phyloP scores from a whole-genome alignment of 92 coral and sea anemone species.

The Montipora capitata region DNA sequence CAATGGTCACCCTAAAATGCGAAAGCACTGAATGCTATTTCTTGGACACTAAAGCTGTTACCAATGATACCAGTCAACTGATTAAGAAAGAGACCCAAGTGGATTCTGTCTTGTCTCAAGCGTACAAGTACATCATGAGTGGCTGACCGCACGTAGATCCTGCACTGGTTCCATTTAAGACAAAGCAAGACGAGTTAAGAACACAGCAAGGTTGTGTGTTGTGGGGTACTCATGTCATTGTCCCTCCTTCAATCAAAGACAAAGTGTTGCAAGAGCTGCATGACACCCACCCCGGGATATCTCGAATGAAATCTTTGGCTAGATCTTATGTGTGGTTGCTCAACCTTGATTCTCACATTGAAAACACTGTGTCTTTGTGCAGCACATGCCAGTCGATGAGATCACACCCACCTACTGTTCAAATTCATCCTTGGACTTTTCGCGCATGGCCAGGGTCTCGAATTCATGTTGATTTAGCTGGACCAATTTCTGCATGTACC shows the following conservation, averaged over 20 bases:
- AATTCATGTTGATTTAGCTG: slow-evolving; percentile 59
- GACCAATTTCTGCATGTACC: slow-evolving; percentile 62
- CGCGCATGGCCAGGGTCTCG: slow-evolving; percentile 18
- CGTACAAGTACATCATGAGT: slow-evolving; percentile 15
- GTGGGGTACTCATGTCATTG: slow-evolving; percentile 34
- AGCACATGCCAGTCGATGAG: slow-evolving; percentile 27
- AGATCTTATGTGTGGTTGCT: slow-evolving; percentile 67
- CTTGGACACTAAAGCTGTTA: slow-evolving; percentile 63
- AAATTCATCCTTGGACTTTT: slow-evolving; percentile 47
- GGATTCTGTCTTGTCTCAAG: slow-evolving; percentile 63
- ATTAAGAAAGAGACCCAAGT: slow-evolving; percentile 59
- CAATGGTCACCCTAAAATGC: slow-evolving; percentile 1
- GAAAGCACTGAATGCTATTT: slow-evolving; percentile 71
- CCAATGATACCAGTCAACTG: background rate
- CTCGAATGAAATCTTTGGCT: slow-evolving; percentile 24
- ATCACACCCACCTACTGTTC: slow-evolving; percentile 53
- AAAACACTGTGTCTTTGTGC: slow-evolving; percentile 55
- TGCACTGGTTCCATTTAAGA: background rate
- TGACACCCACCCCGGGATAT: slow-evolving; percentile 21
- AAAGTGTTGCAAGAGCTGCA: background rate
- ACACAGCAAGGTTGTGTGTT: slow-evolving; percentile 65
- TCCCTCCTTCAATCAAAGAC: background rate
- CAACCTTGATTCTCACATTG: slow-evolving; percentile 66
- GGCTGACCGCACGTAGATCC: slow-evolving; percentile 32
- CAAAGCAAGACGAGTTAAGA: slow-evolving; percentile 50